These are phyloP conservation scores for Harpalus rufipes DNA, from an alignment of 2,888 invertebrate genomes.

Conservation along the genomic window DNA sequence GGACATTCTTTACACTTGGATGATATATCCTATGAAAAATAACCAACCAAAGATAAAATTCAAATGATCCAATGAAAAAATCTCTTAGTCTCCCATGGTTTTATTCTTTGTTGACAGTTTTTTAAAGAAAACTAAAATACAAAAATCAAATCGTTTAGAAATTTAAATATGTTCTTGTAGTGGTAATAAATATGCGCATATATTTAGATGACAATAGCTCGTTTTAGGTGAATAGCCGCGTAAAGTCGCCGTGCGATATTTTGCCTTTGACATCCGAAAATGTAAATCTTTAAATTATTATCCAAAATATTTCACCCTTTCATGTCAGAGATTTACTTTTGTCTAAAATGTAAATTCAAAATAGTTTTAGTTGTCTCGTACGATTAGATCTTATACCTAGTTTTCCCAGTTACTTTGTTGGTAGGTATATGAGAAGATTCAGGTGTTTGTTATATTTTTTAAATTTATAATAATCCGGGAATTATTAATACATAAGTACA, in stretches of 20 bases:
- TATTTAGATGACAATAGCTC: slow-evolving; percentile 57
- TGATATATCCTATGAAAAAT: slow-evolving; percentile 18
- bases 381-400: not conserved
- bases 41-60: slow-evolving; percentile 9
- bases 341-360: slow-evolving; percentile 24
- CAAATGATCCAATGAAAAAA: slow-evolving; percentile 30
- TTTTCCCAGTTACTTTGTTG: too few species aligned
- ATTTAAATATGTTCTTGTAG: slow-evolving; percentile 59
- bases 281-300: slow-evolving; percentile 52
- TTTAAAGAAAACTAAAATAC: slow-evolving; percentile 45
- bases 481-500: too few species aligned
- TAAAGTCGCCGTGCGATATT: slow-evolving; percentile 37
- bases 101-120: slow-evolving; percentile 23
- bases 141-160: slow-evolving; percentile 54
- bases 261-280: slow-evolving; percentile 39
- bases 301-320: slow-evolving; percentile 39
- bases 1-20: too few species aligned
- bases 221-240: slow-evolving; percentile 9
- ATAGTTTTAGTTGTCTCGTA: not conserved
- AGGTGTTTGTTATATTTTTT: too few species aligned
- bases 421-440: too few species aligned
- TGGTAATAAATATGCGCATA: slow-evolving; percentile 61
- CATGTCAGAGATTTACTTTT: slow-evolving; percentile 30
- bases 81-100: slow-evolving; percentile 12
- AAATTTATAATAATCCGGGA: too few species aligned